Percentiles rank a stretch among this genome's conserved stretches.
These are phyloP conservation scores for Equus przewalskii DNA, from an alignment of 2,113 vertebrate genomes.

Conservation along the genomic window DNA sequence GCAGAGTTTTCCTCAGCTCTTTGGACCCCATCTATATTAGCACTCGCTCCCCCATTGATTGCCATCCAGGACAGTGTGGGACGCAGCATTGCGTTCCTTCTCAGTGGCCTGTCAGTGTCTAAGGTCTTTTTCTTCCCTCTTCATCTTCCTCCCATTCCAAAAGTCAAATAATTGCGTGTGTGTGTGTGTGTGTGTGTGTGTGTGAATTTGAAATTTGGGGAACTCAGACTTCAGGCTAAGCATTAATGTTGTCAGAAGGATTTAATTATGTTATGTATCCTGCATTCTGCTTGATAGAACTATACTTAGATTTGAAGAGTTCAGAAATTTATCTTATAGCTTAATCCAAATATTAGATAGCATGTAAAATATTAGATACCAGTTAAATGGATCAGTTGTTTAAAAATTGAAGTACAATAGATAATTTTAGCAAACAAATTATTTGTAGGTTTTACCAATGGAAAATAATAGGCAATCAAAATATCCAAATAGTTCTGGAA, in stretches of 20 bases:
- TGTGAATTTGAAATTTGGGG: slow-evolving; percentile 38
- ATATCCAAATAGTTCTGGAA: neutral
- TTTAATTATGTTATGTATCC: slow-evolving; percentile 42
- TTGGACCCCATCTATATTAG: fast-evolving
- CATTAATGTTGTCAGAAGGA: slow-evolving; percentile 45
- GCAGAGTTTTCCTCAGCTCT: neutral
- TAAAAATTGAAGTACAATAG: neutral
- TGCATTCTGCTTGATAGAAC: neutral
- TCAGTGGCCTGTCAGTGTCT: neutral
- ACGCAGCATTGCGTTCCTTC: neutral
- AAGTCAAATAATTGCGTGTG: neutral
- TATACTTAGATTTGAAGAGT: slow-evolving; percentile 63
- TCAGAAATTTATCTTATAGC: neutral
- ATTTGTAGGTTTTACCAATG: neutral
- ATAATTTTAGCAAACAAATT: neutral
- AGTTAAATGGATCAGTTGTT: neutral
- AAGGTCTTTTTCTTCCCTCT: neutral
- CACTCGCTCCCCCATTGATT: neutral
- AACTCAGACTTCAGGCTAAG: neutral
- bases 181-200: neutral
- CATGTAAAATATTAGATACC: neutral
- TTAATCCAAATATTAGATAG: neutral
- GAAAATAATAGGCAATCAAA: neutral
- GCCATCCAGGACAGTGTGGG: too few species aligned
- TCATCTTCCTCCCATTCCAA: neutral